Percentiles rank a stretch among this genome's conserved stretches.
Conservation (phyloP, 2,888 invertebrate species). For the Spodoptera littoralis region DNA sequence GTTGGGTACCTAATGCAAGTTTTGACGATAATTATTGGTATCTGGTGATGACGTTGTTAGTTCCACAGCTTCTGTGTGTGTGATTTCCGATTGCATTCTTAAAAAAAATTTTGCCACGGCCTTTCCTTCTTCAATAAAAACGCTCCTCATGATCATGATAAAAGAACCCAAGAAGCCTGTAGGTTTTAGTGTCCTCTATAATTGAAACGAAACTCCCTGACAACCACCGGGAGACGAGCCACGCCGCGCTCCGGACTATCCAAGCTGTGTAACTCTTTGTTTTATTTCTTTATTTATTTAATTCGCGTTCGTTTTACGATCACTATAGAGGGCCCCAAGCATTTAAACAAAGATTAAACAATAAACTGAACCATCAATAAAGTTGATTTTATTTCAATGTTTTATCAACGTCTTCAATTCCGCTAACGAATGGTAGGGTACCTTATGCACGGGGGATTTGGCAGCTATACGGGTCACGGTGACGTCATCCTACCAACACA, state of each 20-base stretch:
- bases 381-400: slow-evolving; percentile 43
- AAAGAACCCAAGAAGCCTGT: too few relatives aligned
- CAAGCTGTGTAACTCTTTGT: slow-evolving; percentile 27
- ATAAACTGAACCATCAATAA: slow-evolving; percentile 50
- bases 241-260: slow-evolving; percentile 9
- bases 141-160: too few relatives aligned
- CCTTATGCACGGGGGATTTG: slow-evolving; percentile 51
- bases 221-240: too few relatives aligned
- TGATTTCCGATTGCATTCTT: too few relatives aligned
- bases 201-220: too few relatives aligned
- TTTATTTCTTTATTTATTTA: slow-evolving; percentile 47
- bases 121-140: too few relatives aligned
- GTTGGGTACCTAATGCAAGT: too few relatives aligned
- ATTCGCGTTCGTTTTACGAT: slow-evolving; percentile 43
- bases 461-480: slow-evolving; percentile 56
- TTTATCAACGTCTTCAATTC: slow-evolving; percentile 40
- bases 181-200: too few relatives aligned
- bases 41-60: too few relatives aligned
- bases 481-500: slow-evolving; percentile 50
- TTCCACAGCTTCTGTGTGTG: too few relatives aligned
- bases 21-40: too few relatives aligned
- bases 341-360: slow-evolving; percentile 50
- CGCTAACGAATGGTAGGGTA: slow-evolving; percentile 45
- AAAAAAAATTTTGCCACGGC: too few relatives aligned
- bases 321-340: slow-evolving; percentile 35